A percentile compares a stretch with the other conserved stretches of the same genome.
These are phyloP conservation scores for Ctenopoma multispine DNA, from an alignment of 2,797 vertebrate species.

Conservation along the genomic window DNA sequence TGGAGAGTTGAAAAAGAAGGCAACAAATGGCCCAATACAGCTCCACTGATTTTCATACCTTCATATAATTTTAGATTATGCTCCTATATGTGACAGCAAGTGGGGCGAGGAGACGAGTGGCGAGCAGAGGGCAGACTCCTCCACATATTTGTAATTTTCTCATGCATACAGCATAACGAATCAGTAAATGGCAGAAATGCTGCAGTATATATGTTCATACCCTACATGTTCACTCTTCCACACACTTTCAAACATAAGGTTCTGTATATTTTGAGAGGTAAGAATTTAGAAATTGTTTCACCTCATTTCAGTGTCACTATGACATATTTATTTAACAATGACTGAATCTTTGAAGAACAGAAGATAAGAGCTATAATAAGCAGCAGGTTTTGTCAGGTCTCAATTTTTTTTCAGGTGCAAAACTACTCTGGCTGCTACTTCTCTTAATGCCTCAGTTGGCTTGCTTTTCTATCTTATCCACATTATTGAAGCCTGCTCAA, in stretches of 20 bases:
- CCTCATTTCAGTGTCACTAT: slow-evolving; percentile 8
- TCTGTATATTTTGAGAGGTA: slow-evolving; percentile 17
- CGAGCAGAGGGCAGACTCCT: slow-evolving; percentile 34
- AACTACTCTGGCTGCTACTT: slow-evolving; percentile 27
- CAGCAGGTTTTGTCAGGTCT: slow-evolving; percentile 21
- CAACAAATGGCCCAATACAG: slow-evolving; percentile 3
- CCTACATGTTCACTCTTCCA: slow-evolving; percentile 34
- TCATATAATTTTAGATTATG: slow-evolving; percentile 20
- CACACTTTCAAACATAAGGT: slow-evolving; percentile 10
- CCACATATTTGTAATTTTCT: slow-evolving; percentile 34
- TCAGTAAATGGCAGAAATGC: slow-evolving; percentile 31
- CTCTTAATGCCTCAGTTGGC: slow-evolving; percentile 34
- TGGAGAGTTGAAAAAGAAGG: slow-evolving; percentile 6
- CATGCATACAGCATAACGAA: slow-evolving; percentile 39
- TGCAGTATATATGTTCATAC: slow-evolving; percentile 6
- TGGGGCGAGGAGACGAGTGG: slow-evolving; percentile 1
- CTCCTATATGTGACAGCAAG: slow-evolving; percentile 31
- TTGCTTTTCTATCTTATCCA: slow-evolving; percentile 14
- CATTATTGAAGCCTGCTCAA: slow-evolving; percentile 21
- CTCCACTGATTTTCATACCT: slow-evolving; percentile 17
- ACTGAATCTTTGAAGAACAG: not conserved
- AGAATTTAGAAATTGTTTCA: not conserved
- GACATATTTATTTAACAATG: slow-evolving; percentile 17
- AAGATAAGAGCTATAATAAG: not conserved
- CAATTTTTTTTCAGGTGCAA: slow-evolving; percentile 21